Conservation (phyloP, 2,888 invertebrate genomes). For the Drosophila leonis region DNA sequence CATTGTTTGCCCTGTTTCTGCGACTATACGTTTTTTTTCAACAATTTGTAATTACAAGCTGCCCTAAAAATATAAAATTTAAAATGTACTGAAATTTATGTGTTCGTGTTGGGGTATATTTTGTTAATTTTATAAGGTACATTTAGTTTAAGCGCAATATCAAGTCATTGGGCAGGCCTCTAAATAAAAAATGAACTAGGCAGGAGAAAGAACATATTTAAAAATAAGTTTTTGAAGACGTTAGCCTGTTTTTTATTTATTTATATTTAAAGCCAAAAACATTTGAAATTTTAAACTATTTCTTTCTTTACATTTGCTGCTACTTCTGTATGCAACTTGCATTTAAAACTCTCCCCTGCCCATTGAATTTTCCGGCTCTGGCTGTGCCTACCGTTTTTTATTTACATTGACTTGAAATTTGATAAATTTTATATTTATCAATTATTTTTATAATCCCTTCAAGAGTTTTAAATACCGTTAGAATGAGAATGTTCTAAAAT, state of each 20-base stretch:
- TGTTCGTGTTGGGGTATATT: conserved; percentile 28
- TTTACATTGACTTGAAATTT: conserved; percentile 22
- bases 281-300: conserved; percentile 18
- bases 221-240: conserved; percentile 1
- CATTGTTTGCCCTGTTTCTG: conserved; percentile 22
- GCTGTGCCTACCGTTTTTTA: conserved; percentile 40
- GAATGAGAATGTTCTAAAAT: conserved; percentile 2
- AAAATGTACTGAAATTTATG: conserved; percentile 33
- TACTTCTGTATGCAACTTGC: neutral
- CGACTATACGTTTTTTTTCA: conserved; percentile 34
- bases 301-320: neutral
- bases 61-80: conserved; percentile 29
- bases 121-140: conserved; percentile 77
- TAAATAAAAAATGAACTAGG: conserved; percentile 8
- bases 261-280: conserved; percentile 48
- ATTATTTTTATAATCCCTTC: conserved; percentile 9
- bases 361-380: conserved; percentile 40
- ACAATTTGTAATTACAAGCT: conserved; percentile 37
- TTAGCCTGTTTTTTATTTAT: conserved; percentile 7
- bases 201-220: conserved; percentile 1
- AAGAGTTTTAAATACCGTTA: conserved; percentile 20
- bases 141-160: conserved; percentile 78
- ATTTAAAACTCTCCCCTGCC: neutral
- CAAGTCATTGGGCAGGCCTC: conserved; percentile 45
- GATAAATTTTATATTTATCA: neutral